Conservation (phyloP, 2,888 invertebrate genomes). For the Phortica magna region DNA sequence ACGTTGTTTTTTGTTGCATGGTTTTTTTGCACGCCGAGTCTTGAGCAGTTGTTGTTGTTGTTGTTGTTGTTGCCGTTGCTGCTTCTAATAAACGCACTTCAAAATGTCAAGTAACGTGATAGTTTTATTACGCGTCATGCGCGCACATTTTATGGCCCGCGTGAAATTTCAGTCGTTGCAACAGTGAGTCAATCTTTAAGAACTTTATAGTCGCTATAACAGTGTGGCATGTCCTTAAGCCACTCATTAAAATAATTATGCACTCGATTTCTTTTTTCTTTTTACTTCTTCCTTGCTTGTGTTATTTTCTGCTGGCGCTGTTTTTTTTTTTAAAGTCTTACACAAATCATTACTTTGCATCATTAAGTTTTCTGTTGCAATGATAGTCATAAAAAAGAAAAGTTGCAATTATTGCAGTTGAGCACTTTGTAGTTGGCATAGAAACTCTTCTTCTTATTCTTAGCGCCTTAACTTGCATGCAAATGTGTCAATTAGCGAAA, state of each 20-base stretch:
- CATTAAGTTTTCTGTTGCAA: neutral
- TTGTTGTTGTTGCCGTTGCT: neutral
- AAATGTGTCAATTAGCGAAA: no score
- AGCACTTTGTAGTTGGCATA: no score
- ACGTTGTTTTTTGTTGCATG: neutral
- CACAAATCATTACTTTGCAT: constrained; percentile 9
- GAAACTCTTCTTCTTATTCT: no score
- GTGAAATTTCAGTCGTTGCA: neutral
- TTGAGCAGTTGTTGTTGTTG: neutral
- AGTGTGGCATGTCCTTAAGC: neutral
- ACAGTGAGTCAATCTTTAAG: neutral
- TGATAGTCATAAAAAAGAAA: no score
- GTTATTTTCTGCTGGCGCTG: constrained; percentile 46
- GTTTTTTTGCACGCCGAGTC: neutral
- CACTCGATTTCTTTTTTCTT: constrained; percentile 20
- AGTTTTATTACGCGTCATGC: constrained; percentile 6
- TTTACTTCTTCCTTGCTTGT: neutral
- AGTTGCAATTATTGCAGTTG: no score
- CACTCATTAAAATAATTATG: neutral
- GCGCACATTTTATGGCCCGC: constrained; percentile 12
- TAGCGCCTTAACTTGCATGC: no score
- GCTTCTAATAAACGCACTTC: constrained; percentile 9
- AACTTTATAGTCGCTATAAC: neutral
- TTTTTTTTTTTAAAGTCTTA: constrained; percentile 39
- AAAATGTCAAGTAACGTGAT: constrained; percentile 17